Percentiles rank a stretch among this genome's conserved stretches.
These are phyloP conservation scores for Notospermus geniculatus DNA, from an alignment of 1,140 invertebrate genomes.

Conservation along the genomic window DNA sequence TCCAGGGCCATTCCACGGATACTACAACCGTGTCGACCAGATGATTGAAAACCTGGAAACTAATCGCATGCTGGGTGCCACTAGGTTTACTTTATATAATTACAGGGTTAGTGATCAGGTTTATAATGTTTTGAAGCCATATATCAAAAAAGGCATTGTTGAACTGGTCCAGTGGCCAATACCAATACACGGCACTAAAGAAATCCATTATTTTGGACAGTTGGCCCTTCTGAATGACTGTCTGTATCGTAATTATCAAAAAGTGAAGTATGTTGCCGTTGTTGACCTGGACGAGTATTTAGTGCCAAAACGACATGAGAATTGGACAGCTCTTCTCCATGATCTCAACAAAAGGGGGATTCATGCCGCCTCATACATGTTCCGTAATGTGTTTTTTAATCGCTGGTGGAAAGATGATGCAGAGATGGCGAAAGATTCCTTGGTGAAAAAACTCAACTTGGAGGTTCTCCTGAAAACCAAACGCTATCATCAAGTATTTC, in stretches of 20 bases:
- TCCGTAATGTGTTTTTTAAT: conserved; percentile 92
- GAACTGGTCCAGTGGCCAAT: conserved; percentile 81
- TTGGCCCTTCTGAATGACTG: conserved; percentile 93
- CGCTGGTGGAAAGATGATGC: conserved; percentile 76
- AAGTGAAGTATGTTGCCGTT: conserved; percentile 75
- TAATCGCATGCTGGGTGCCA: conserved; percentile 79
- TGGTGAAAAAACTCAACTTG: conserved; percentile 10
- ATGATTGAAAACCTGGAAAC: conserved; percentile 91
- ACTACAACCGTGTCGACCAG: conserved; percentile 73
- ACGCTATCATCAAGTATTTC: conserved; percentile 2
- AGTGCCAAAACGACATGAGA: conserved; percentile 74
- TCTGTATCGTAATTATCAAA: conserved; percentile 83
- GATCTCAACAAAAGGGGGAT: conserved; percentile 29
- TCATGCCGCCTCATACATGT: conserved; percentile 60
- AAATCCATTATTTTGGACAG: conserved; percentile 87
- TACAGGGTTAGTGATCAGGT: conserved; percentile 79
- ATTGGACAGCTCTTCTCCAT: conserved; percentile 57
- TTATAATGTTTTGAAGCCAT: conserved; percentile 67
- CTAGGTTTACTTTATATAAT: conserved; percentile 90
- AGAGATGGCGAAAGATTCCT: conserved; percentile 3
- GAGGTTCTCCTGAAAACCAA: conserved; percentile 7
- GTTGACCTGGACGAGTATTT: conserved; percentile 91
- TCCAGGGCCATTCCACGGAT: conserved; percentile 88
- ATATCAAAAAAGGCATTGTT: conserved; percentile 63
- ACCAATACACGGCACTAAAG: conserved; percentile 77